Evolutionary conservation across 2,113 vertebrate genomes (phyloP), one percentile per base, ranked within the genome.

Genomic region (Grantiella picta): DNA sequence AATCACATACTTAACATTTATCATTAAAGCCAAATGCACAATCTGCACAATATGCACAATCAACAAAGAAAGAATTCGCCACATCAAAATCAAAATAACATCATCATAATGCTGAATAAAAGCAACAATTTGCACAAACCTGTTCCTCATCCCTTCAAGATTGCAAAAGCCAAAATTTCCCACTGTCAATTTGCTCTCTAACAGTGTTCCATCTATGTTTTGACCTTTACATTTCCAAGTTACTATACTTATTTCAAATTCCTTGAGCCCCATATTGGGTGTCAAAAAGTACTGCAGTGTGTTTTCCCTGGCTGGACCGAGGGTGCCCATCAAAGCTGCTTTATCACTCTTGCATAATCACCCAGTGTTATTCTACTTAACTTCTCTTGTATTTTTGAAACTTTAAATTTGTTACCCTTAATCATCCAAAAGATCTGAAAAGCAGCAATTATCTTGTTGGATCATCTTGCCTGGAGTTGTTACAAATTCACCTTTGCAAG

Each of bases 1-100:
- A 59, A 44, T 49, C 13, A 19, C 10, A 15, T 11, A 57, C 28
- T 42, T 8, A 56, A 42, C 4, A 27, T 50, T 50, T 52, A 44
- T 36, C 8, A 16, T 59, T 59, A 59, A 52, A 73, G 14, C 19
- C 4, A 4, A 35, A 33, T 0, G 0, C 11, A 40, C 13, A 68
- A 5, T 52, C 7, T 35, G 40, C 42, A 56, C 13, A 68, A 5
- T 52, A 5, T 35, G 40, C 42, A 56, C 11, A 33, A 45, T 27
- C 5, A 71, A 50, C 5, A 65, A 31, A 54, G 35, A 44, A 54
- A 36, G 1, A 31, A 20, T 50, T 44, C 24, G 5, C 12, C 19
- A 40, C 19, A 47, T 16, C 4, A 36, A 68, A 69, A 45, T 28
- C 12, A 63, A 69, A 63, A 33, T 31, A 27, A 5, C 3, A 8